Evolutionary conservation across 1,140 invertebrate genomes (phyloP).

Genomic region (Branchinecta lindahli): DNA sequence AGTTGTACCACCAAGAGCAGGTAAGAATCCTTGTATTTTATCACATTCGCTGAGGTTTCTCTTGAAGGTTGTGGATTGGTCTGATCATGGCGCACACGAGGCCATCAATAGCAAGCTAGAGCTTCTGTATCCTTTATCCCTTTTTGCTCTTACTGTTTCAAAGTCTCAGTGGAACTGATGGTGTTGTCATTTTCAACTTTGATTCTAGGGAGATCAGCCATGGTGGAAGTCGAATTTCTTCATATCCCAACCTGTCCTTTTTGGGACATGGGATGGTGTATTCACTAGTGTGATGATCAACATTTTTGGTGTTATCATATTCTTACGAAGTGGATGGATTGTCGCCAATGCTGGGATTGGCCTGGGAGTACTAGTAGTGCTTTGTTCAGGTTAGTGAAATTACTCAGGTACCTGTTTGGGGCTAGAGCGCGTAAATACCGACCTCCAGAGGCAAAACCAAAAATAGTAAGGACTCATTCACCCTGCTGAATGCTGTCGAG

Average conservation of each 20-base stretch:
- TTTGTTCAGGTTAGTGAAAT: conserved; percentile 51
- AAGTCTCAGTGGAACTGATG: neutral
- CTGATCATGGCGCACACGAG: neutral
- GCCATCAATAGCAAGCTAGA: neutral
- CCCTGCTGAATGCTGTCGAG: too few species aligned
- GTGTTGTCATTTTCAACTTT: conserved; percentile 2
- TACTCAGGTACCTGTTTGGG: neutral
- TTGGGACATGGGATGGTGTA: conserved; percentile 95
- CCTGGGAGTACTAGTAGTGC: conserved; percentile 68
- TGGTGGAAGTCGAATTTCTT: conserved; percentile 91
- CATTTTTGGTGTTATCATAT: conserved; percentile 92
- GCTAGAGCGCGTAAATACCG: neutral
- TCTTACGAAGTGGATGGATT: conserved; percentile 89
- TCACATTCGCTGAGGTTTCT: neutral
- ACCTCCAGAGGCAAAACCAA: too few species aligned
- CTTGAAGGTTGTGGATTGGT: neutral
- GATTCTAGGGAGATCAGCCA: conserved; percentile 49
- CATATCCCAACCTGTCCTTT: conserved; percentile 78
- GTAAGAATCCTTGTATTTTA: conserved; percentile 30
- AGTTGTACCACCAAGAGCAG: conserved; percentile 74
- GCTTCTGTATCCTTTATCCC: neutral
- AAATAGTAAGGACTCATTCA: too few species aligned
- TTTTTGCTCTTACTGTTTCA: conserved; percentile 11
- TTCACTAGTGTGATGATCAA: conserved; percentile 89
- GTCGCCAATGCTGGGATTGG: conserved; percentile 84